Evolutionary conservation across 2,113 vertebrate genomes (phyloP).

Genomic region (Daphoenositta chrysoptera): DNA sequence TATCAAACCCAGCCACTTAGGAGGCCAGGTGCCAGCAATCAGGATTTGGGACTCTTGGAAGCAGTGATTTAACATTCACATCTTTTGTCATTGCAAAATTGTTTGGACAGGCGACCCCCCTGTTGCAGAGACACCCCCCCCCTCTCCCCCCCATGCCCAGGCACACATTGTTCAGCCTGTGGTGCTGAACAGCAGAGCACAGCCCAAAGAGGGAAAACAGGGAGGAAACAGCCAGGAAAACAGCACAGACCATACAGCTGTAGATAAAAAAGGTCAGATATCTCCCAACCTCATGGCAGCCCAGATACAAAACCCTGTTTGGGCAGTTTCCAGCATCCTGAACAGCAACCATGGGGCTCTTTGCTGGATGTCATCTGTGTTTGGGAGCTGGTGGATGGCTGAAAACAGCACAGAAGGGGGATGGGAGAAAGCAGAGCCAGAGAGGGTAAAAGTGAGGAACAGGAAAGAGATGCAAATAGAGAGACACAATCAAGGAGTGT

Average conservation of each 20-base stretch:
- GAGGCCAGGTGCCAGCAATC: not conserved
- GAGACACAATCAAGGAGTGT: not conserved
- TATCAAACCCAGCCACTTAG: not conserved
- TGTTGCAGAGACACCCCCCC: not conserved
- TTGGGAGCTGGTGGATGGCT: not conserved
- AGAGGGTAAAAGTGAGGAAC: not conserved
- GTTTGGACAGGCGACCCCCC: not conserved
- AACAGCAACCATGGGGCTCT: not conserved
- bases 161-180: fast-evolving
- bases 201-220: not conserved
- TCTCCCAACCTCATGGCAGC: not conserved
- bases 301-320: not conserved
- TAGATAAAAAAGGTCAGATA: not conserved
- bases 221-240: not conserved
- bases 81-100: not conserved
- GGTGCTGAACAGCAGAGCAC: not conserved
- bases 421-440: not conserved
- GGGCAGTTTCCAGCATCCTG: not conserved
- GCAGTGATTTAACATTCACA: not conserved
- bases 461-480: not conserved
- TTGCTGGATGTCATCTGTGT: not conserved
- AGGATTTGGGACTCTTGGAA: not conserved
- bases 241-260: not conserved
- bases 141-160: not conserved
- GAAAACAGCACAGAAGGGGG: not conserved